Percentiles rank a stretch among this genome's conserved stretches.
phyloP scores from a whole-genome alignment of 2,888 invertebrate genomes.

The Frankliniella intonsa region DNA sequence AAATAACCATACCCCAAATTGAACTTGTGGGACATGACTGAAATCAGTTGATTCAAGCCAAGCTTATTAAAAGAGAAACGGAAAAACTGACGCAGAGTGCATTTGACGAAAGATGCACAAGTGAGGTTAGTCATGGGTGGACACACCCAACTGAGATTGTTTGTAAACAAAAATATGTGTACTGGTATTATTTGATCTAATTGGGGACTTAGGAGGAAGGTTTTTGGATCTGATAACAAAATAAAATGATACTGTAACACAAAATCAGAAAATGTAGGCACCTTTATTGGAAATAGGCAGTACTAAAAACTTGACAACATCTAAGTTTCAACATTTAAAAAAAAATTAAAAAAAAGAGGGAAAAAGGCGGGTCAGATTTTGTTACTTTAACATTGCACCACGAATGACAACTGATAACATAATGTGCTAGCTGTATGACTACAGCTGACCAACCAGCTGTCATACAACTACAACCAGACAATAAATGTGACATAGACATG shows the following conservation, averaged over 20 bases:
- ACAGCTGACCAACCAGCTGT: too few relatives aligned
- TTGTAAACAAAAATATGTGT: background rate
- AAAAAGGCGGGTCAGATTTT: background rate
- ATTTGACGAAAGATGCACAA: background rate
- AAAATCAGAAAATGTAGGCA: background rate
- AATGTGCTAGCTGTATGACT: background rate
- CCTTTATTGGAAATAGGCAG: background rate
- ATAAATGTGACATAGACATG: too few relatives aligned
- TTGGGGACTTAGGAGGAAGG: background rate
- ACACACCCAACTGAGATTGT: background rate
- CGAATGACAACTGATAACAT: background rate
- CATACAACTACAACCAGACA: too few relatives aligned
- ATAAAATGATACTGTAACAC: background rate
- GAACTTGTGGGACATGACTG: background rate
- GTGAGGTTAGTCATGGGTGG: constrained; percentile 1
- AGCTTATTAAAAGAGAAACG: background rate
- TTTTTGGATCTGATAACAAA: background rate
- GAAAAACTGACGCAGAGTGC: background rate
- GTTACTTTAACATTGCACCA: background rate
- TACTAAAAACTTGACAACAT: background rate
- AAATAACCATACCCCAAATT: too few relatives aligned
- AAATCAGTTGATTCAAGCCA: background rate
- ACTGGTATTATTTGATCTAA: background rate
- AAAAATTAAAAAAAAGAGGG: background rate
- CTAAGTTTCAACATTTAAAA: background rate